A percentile compares a stretch with the other conserved stretches of the same genome.
phyloP scores from a whole-genome alignment of 2,888 invertebrate species.

The Cheilosia grossa region DNA sequence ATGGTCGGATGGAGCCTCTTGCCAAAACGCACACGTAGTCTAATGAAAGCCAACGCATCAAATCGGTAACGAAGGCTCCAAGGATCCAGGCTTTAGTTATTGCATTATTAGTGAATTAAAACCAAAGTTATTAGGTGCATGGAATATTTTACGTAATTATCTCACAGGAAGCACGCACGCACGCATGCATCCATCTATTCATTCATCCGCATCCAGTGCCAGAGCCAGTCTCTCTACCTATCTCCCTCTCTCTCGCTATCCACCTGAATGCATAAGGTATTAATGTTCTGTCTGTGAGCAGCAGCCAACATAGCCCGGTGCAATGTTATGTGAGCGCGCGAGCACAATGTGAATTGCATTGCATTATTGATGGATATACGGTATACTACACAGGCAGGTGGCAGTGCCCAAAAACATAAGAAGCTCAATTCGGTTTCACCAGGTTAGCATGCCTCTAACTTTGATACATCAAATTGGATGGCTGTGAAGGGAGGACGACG shows the following conservation, averaged over 20 bases:
- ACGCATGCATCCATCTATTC: conserved; percentile 69
- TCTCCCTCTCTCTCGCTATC: not conserved
- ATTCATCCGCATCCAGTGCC: conserved; percentile 53
- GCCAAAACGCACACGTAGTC: conserved; percentile 57
- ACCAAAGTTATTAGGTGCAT: conserved; percentile 75
- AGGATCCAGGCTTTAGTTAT: conserved; percentile 70
- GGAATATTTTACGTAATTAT: conserved; percentile 75
- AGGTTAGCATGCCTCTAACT: conserved; percentile 68
- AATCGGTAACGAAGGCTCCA: conserved; percentile 55
- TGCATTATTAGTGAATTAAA: conserved; percentile 75
- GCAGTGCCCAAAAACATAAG: conserved; percentile 68
- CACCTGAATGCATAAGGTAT: conserved; percentile 66
- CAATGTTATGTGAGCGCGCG: conserved; percentile 49
- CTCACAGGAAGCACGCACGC: conserved; percentile 74
- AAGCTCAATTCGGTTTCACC: conserved; percentile 69
- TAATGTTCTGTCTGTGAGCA: conserved; percentile 48
- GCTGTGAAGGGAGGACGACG: conserved; percentile 39
- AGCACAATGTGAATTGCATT: conserved; percentile 69
- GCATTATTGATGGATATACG: conserved; percentile 69
- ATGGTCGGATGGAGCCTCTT: conserved; percentile 39
- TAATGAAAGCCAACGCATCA: conserved; percentile 55
- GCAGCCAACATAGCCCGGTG: conserved; percentile 16
- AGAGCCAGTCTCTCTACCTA: conserved; percentile 28
- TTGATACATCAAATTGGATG: conserved; percentile 74
- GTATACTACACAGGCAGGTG: conserved; percentile 8